Evolutionary conservation across 1,140 invertebrate species (phyloP), one percentile per base, ranked within the genome.

Genomic region (Sinonovacula constricta): DNA sequence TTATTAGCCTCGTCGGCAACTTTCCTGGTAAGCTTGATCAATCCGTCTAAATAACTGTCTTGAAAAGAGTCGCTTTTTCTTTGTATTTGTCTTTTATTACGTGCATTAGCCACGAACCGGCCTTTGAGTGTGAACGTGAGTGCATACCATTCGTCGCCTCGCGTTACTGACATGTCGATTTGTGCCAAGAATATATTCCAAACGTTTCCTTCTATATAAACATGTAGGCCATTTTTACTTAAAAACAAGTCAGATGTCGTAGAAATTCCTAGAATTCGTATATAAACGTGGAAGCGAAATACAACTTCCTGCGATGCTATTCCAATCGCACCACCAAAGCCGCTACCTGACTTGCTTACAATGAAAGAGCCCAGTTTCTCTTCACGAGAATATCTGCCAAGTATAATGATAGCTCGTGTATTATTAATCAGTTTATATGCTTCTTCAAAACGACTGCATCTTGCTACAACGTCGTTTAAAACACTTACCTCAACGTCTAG

Each of bases 181-280:
- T 60, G 31, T 18, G 60, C 71, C 15, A 74, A 28, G 15, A 54
- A 76, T 7, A 67, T 54, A 49, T 70, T 30, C 71, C 79, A 80
- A 4, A 80, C 30, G 31, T 75, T 75, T 24, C 60, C 62, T 56
- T 75, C 71, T 30, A 75, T 22, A 65, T 63, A 65, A 24, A 66
- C 54, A 39, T 75, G 56, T 34, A 75, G 10, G 2, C 71, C 71
- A n/a, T 22, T 51, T 33, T 3, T 66, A 45, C 28, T 53, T 2
- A 75, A 65, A 24, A 65, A 56, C 2, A 75, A 2, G 12, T 75
- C 71, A 33, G 22, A 28, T 30, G 59, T 51, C 34, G 28, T 30
- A 24, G 30, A 24, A 22, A 75, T 53, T 15, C 71, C 71, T 18
- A 75, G n/a, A 14, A 75, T 36, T 0, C 34, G 34, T 22, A 39